phyloP scores from a whole-genome alignment of 2,888 invertebrate species.

The Orchesella flavescens region DNA sequence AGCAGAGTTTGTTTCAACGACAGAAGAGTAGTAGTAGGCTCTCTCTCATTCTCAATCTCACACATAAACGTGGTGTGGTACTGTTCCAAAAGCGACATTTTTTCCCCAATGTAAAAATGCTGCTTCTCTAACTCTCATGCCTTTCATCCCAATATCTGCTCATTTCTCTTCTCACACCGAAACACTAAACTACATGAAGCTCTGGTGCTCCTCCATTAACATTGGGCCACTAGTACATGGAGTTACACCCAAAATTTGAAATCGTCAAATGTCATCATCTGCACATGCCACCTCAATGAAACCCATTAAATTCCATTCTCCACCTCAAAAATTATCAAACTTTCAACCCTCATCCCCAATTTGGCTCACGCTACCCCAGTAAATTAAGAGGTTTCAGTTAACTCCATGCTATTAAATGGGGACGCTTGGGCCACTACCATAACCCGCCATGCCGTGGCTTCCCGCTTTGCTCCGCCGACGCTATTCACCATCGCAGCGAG shows the following conservation, averaged over 20 bases:
- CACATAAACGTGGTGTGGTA: background rate
- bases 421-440: slow-evolving; percentile 66
- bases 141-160: slow-evolving; percentile 21
- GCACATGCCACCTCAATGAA: background rate
- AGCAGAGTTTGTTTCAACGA: slow-evolving; percentile 1
- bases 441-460: slow-evolving; percentile 68
- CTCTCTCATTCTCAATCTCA: too few species aligned
- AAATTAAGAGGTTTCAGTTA: slow-evolving; percentile 44
- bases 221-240: slow-evolving; percentile 38
- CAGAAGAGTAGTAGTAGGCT: background rate
- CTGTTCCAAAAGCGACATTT: slow-evolving; percentile 17
- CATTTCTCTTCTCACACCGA: slow-evolving; percentile 36
- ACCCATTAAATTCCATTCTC: slow-evolving; percentile 29
- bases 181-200: background rate
- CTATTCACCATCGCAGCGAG: slow-evolving; percentile 26
- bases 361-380: slow-evolving; percentile 6
- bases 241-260: slow-evolving; percentile 38
- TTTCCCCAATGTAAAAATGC: slow-evolving; percentile 5
- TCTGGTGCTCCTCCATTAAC: slow-evolving; percentile 5
- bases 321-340: background rate
- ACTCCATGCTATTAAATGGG: slow-evolving; percentile 43
- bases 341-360: background rate
- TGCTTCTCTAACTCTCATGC: background rate
- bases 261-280: too few species aligned
- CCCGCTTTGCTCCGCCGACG: slow-evolving; percentile 61